Percentiles rank a stretch among this genome's conserved stretches.
Evolutionary conservation across 92 coral and sea anemone species (phyloP).

Genomic region (Parazoanthus atlanticus): DNA sequence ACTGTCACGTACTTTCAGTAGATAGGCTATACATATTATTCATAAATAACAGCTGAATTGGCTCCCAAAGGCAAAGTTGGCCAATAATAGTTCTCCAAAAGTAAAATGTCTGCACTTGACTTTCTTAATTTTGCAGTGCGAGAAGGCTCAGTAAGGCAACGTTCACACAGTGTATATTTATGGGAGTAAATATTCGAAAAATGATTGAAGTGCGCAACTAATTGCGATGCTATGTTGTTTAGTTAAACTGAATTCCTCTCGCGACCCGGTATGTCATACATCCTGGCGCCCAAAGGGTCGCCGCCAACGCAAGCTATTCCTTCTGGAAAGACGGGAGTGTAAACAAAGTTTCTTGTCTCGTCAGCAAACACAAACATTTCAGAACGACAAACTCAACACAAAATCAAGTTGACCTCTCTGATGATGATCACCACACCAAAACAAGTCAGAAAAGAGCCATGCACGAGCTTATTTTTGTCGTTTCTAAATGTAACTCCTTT

Average conservation of each 20-base stretch:
- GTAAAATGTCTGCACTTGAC: background rate
- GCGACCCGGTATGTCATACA: background rate
- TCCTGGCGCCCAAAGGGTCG: background rate
- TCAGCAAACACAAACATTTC: background rate
- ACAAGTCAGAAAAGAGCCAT: background rate
- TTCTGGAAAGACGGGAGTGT: background rate
- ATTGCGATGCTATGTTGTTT: background rate
- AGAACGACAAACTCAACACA: background rate
- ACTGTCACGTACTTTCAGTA: too few relatives aligned
- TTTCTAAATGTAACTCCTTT: background rate
- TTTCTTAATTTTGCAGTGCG: background rate
- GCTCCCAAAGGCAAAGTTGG: too few relatives aligned
- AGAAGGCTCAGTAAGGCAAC: background rate
- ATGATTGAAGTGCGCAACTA: background rate
- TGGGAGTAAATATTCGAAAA: conserved; percentile 6
- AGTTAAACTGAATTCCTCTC: background rate
- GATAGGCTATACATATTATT: too few relatives aligned
- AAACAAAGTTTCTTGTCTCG: background rate
- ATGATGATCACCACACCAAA: background rate
- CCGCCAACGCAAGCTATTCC: background rate
- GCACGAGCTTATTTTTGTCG: too few relatives aligned
- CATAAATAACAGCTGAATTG: too few relatives aligned
- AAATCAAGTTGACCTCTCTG: background rate
- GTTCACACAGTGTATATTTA: conserved; percentile 2
- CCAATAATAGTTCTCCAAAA: background rate